These are phyloP conservation scores for Peromyscus maniculatus DNA, from an alignment of 2,113 vertebrate species.

Conservation along the genomic window DNA sequence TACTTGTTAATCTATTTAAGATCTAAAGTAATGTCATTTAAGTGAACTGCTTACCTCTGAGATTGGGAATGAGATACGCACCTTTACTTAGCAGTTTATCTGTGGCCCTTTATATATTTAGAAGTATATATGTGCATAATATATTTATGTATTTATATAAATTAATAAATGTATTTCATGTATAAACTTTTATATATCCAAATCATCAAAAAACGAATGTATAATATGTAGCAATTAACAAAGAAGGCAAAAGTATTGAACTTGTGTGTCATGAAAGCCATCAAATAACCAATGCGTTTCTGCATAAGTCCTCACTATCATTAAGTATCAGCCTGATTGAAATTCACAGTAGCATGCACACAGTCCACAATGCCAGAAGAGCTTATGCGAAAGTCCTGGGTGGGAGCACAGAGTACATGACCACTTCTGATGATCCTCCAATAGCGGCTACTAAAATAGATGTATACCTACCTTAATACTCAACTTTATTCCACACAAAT, in stretches of 20 bases:
- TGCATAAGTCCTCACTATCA: not conserved
- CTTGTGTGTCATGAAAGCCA: not conserved
- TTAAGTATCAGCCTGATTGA: not conserved
- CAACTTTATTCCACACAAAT: not conserved
- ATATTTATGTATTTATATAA: no score
- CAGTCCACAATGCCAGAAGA: not conserved
- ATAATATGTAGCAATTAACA: not conserved
- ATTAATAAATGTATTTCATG: not conserved
- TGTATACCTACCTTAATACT: not conserved
- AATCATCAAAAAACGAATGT: not conserved
- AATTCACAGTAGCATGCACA: not conserved
- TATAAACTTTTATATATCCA: not conserved
- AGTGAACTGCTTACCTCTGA: no score
- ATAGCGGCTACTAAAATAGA: not conserved
- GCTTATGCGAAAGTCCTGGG: no score
- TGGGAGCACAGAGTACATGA: not conserved
- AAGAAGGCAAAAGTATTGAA: not conserved
- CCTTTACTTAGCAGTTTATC: not conserved
- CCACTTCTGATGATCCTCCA: not conserved
- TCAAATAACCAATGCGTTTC: not conserved
- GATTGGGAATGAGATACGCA: no score
- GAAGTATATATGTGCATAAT: not conserved
- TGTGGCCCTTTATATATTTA: not conserved
- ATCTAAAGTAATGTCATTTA: not conserved
- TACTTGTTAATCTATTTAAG: not conserved